Conservation (phyloP, 2,797 vertebrate genomes). For the Channallabes apus region DNA sequence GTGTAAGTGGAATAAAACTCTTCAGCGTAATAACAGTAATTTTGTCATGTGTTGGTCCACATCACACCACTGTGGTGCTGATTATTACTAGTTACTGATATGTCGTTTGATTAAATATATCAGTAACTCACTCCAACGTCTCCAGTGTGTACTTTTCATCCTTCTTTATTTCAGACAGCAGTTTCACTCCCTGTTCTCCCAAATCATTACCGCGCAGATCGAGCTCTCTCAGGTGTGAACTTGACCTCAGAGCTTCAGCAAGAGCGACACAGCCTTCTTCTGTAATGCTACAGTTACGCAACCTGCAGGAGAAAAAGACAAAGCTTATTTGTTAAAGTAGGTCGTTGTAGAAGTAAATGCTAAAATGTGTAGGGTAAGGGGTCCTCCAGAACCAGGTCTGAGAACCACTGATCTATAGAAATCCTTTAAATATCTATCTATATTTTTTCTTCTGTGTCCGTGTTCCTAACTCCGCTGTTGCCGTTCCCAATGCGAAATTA, state of each 20-base stretch:
- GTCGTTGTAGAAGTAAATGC: not conserved
- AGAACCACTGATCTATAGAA: too few species aligned
- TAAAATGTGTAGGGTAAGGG: not conserved
- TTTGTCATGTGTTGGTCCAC: not conserved
- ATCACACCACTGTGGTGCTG: not conserved
- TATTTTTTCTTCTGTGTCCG: too few species aligned
- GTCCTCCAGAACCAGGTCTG: too few species aligned
- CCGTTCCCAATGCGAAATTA: too few species aligned
- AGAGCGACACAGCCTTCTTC: not conserved
- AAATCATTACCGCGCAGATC: not conserved
- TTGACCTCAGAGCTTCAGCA: not conserved
- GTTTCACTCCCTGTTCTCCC: not conserved
- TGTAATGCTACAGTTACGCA: slow-evolving; percentile 4
- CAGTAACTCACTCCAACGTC: too few species aligned
- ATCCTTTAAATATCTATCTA: too few species aligned
- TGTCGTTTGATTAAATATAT: not conserved
- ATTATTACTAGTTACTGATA: not conserved
- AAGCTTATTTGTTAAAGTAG: not conserved
- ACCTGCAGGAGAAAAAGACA: slow-evolving; percentile 5
- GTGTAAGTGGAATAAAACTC: not conserved
- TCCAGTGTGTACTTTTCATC: too few species aligned
- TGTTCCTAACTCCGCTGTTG: too few species aligned
- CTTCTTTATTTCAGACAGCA: too few species aligned
- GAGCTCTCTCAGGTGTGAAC: not conserved
- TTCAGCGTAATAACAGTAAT: not conserved